These are phyloP conservation scores for Petrolisthes manimaculis DNA, from an alignment of 2,888 invertebrate species.

Conservation along the genomic window DNA sequence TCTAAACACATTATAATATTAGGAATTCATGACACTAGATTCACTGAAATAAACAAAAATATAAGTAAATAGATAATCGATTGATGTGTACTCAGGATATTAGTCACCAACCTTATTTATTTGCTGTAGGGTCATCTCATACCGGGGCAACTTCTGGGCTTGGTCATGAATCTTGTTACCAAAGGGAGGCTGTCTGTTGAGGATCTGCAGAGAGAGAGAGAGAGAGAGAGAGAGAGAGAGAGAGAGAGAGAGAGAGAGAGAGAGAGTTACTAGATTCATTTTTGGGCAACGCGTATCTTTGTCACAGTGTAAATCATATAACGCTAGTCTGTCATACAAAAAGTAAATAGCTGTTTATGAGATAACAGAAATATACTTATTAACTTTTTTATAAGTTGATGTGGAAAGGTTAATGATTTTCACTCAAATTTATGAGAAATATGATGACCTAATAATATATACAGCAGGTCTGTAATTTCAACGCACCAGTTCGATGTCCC, in stretches of 20 bases:
- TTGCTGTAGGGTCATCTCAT: conserved; percentile 72
- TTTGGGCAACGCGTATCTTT: not conserved
- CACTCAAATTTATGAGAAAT: no score
- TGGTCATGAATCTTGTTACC: conserved; percentile 78
- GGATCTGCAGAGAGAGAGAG: conserved; percentile 73
- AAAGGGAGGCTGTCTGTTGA: conserved; percentile 81
- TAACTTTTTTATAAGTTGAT: no score
- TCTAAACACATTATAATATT: not conserved
- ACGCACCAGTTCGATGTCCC: conserved; percentile 61
- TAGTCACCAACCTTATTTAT: conserved; percentile 66
- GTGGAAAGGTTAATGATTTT: no score
- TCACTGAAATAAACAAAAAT: not conserved
- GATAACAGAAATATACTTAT: no score
- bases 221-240: not conserved
- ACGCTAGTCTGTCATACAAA: not conserved
- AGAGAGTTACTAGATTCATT: no score
- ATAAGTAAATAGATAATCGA: no score
- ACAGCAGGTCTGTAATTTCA: no score
- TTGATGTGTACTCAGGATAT: no score
- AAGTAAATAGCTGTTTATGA: no score
- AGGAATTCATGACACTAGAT: not conserved
- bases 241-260: no score
- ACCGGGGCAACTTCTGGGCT: conserved; percentile 77
- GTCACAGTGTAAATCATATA: not conserved
- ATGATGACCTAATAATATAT: no score